Evolutionary conservation across 92 coral and sea anemone genomes (phyloP), one percentile per base, ranked within the genome.

Genomic region (Bergia sp.): DNA sequence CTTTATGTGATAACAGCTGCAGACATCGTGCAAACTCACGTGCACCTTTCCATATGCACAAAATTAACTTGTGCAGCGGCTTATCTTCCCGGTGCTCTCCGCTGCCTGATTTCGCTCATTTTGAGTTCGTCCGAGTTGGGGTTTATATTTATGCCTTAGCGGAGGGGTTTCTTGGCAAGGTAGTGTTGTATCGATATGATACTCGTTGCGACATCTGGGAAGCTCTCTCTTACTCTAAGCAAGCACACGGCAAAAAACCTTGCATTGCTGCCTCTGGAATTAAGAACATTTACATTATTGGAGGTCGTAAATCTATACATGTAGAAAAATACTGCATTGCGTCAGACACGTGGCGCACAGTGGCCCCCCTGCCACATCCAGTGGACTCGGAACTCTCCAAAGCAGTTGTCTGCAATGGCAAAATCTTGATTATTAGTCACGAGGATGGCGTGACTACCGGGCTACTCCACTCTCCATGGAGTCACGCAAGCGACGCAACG

Each of bases 371-470:
- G 49, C 80, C 80, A 21, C 29, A 37, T 13, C 29, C 37, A 8
- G 80, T 76, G 7, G 80, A 76, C 37, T 42, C 80, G 37, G 80
- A 76, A 10, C 80, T 76, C 36, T 76, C 80, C 36, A 76, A 76
- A 76, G 80, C 80, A 40, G 47, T 41, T 3, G 9, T 76, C 11
- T 76, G 50, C 20, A 42, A 21, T 43, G 80, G 80, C 43, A 41
- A 76, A 15, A 7, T 76, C 42, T 13, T 76, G 23, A 76, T 76
- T n/a, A 55, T 76, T 21, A 38, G 80, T 76, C 80, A 76, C 80
- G 80, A 20, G 23, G 80, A 76, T 76, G 80, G 55, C 15, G 80
- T 76, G 47, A 76, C 80, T 76, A n/a, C 47, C n/a, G 80, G 80
- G 3, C 18, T 76, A 37, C 55, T 43, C 23, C 42, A 76, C 53